Evolutionary conservation across 2,888 invertebrate genomes (phyloP).

Genomic region (Choreutis nemorana): DNA sequence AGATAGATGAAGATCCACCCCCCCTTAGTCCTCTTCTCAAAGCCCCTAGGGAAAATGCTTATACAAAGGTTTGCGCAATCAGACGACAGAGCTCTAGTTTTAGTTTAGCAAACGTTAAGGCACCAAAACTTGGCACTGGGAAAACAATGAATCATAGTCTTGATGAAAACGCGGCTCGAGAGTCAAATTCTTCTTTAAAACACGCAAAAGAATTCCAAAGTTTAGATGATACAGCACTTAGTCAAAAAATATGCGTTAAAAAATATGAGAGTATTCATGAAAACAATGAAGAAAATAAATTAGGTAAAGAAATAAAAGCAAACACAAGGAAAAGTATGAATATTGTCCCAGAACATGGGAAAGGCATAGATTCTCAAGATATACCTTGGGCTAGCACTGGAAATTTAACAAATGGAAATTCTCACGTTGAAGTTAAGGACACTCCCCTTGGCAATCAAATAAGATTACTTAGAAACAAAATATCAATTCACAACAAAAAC

Average conservation of each 20-base stretch:
- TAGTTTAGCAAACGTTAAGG: constrained; percentile 70
- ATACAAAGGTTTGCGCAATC: constrained; percentile 89
- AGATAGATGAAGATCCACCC: constrained; percentile 61
- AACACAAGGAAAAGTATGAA: constrained; percentile 33
- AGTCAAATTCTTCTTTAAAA: constrained; percentile 46
- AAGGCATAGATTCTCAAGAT: constrained; percentile 22
- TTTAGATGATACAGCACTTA: constrained; percentile 69
- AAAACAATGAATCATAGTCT: constrained; percentile 78
- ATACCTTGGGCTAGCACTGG: constrained; percentile 36
- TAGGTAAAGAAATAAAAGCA: constrained; percentile 25
- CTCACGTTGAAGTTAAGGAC: constrained; percentile 28
- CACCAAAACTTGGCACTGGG: constrained; percentile 57
- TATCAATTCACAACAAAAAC: constrained; percentile 52
- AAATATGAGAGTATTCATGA: constrained; percentile 22
- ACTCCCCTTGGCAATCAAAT: constrained; percentile 51
- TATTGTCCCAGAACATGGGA: constrained; percentile 44
- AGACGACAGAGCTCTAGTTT: constrained; percentile 85
- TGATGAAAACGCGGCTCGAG: constrained; percentile 72
- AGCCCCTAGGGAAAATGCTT: constrained; percentile 84
- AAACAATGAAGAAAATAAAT: constrained; percentile 15
- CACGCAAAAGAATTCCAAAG: constrained; percentile 72
- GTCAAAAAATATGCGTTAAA: constrained; percentile 27
- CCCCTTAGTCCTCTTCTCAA: constrained; percentile 76
- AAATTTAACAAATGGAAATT: constrained; percentile 41
- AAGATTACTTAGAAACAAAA: constrained; percentile 43